These are phyloP conservation scores for Leptinotarsa haldemani DNA, from an alignment of 2,888 invertebrate species.

Conservation along the genomic window DNA sequence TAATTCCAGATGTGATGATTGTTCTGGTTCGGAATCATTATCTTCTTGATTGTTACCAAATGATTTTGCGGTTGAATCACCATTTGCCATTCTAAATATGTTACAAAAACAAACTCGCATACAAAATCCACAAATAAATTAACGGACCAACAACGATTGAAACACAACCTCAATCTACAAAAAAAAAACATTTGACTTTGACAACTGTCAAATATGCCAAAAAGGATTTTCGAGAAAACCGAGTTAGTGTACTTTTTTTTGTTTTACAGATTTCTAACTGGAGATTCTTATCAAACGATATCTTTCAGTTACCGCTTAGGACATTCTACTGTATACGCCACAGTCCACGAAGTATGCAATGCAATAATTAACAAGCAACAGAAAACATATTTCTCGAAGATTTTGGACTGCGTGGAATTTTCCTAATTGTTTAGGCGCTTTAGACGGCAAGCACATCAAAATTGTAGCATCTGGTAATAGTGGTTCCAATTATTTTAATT, in stretches of 20 bases:
- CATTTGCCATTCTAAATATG: constrained; percentile 47
- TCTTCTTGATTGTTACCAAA: constrained; percentile 41
- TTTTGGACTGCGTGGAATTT: constrained; percentile 37
- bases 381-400: constrained; percentile 9
- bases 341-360: constrained; percentile 3
- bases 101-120: constrained; percentile 40
- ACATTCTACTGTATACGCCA: background rate
- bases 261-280: constrained; percentile 11
- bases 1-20: constrained; percentile 49
- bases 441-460: constrained; percentile 54
- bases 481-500: constrained; percentile 2
- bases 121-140: constrained; percentile 29
- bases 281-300: constrained; percentile 16
- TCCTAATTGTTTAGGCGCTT: constrained; percentile 45
- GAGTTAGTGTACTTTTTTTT: constrained; percentile 15
- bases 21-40: constrained; percentile 47
- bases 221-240: background rate
- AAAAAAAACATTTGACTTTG: constrained; percentile 26
- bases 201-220: constrained; percentile 6
- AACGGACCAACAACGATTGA: constrained; percentile 16
- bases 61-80: constrained; percentile 44
- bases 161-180: constrained; percentile 30
- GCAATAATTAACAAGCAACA: constrained; percentile 6
- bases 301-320: constrained; percentile 11
- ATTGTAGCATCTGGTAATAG: constrained; percentile 46